Evolutionary conservation across 1,140 invertebrate species (phyloP).

Genomic region (Ceratina australensis): DNA sequence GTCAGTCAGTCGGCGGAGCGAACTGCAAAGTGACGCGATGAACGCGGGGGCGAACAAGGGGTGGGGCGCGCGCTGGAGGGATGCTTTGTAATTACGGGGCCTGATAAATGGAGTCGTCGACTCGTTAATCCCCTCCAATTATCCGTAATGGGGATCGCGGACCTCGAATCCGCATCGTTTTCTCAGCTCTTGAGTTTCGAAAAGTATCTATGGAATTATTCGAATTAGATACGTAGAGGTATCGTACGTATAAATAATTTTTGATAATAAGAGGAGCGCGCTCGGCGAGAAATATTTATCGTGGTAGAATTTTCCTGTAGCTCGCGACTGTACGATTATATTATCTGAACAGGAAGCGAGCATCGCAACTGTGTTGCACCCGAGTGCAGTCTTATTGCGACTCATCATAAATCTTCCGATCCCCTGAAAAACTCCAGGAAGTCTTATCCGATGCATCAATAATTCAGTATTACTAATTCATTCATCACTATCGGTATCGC

Average conservation of each 20-base stretch:
- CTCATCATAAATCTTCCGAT: constrained; percentile 28
- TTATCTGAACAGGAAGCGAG: constrained; percentile 26
- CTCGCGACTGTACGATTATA: background rate
- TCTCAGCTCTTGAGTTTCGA: constrained; percentile 64
- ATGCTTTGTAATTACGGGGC: constrained; percentile 78
- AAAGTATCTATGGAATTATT: background rate
- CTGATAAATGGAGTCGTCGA: constrained; percentile 79
- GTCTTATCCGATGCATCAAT: background rate
- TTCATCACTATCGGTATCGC: no score
- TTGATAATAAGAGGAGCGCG: no score
- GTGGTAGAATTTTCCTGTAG: no score
- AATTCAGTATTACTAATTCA: no score
- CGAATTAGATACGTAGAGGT: no score
- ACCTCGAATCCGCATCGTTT: constrained; percentile 68
- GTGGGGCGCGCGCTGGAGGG: constrained; percentile 66
- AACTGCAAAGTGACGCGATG: constrained; percentile 69
- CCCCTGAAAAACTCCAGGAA: constrained; percentile 6
- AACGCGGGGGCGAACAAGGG: constrained; percentile 60
- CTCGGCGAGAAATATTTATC: no score
- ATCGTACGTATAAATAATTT: no score
- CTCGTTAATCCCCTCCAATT: constrained; percentile 80
- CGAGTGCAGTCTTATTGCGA: constrained; percentile 21
- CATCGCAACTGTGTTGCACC: background rate
- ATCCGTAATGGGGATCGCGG: constrained; percentile 74
- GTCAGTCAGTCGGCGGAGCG: constrained; percentile 74